Conservation (phyloP, 2,888 invertebrate genomes). For the Entomobrya proxima region DNA sequence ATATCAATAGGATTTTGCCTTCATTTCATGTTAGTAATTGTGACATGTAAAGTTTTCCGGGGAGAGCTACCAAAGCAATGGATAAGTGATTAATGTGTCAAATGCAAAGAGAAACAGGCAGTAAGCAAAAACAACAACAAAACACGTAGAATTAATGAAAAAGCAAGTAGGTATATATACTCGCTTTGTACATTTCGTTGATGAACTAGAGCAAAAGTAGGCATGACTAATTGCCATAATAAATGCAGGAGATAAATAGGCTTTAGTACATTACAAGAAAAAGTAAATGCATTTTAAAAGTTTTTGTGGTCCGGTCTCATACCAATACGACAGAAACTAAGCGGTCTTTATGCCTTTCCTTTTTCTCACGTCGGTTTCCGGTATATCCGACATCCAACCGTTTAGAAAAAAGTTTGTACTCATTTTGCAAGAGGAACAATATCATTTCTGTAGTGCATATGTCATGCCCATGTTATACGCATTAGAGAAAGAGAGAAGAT, state of each 20-base stretch:
- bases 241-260: constrained; percentile 5
- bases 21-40: constrained; percentile 1
- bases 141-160: neutral
- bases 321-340: constrained; percentile 11
- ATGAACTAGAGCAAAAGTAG: neutral
- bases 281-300: constrained; percentile 36
- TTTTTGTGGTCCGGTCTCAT: constrained; percentile 14
- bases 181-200: no score
- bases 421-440: constrained; percentile 1
- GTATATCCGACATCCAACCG: neutral
- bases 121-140: constrained; percentile 22
- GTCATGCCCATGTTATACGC: constrained; percentile 39
- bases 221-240: constrained; percentile 45
- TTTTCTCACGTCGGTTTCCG: constrained; percentile 10
- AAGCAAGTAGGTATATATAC: neutral
- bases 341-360: constrained; percentile 1
- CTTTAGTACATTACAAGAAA: neutral
- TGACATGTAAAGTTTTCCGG: constrained; percentile 39
- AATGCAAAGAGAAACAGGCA: constrained; percentile 65
- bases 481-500: constrained; percentile 12
- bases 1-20: constrained; percentile 22
- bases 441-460: constrained; percentile 40
- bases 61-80: constrained; percentile 34
- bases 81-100: constrained; percentile 74
- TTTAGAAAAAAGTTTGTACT: constrained; percentile 15